These are phyloP conservation scores for Charaxes varanes DNA, from an alignment of 1,140 invertebrate species.

Conservation along the genomic window DNA sequence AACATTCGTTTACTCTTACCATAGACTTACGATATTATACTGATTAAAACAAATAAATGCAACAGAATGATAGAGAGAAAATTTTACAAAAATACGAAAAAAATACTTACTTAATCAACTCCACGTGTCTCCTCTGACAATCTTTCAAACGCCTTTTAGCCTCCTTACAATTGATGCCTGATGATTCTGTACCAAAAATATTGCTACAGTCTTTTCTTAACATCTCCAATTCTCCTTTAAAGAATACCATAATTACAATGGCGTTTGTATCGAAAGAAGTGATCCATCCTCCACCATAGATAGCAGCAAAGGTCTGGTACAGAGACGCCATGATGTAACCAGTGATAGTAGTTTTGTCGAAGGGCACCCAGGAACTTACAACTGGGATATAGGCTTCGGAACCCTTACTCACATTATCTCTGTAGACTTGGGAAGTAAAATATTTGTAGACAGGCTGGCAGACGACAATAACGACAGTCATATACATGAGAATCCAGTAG, in stretches of 20 bases:
- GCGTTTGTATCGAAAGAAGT: slow-evolving; percentile 44
- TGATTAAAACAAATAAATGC: no score
- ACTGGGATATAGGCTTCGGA: slow-evolving; percentile 33
- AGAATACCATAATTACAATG: slow-evolving; percentile 48
- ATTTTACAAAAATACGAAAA: background rate
- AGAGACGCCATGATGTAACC: slow-evolving; percentile 33
- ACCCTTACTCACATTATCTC: slow-evolving; percentile 41
- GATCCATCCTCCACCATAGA: slow-evolving; percentile 49
- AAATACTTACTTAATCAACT: slow-evolving; percentile 27
- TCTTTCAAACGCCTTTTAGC: slow-evolving; percentile 24
- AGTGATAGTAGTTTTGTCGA: slow-evolving; percentile 32
- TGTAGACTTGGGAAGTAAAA: slow-evolving; percentile 32
- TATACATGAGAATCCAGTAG: slow-evolving; percentile 54
- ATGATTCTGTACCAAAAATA: slow-evolving; percentile 28
- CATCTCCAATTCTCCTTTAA: slow-evolving; percentile 38
- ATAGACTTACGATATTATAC: no score
- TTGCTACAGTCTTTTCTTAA: slow-evolving; percentile 32
- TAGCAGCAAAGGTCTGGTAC: slow-evolving; percentile 35
- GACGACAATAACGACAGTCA: slow-evolving; percentile 48
- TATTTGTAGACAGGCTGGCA: slow-evolving; percentile 46
- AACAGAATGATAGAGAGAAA: no score
- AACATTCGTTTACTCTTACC: no score
- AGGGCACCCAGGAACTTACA: slow-evolving; percentile 48
- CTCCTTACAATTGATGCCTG: slow-evolving; percentile 15
- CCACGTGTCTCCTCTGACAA: slow-evolving; percentile 33